These are phyloP conservation scores for Lepeophtheirus salmonis DNA, from an alignment of 1,140 invertebrate genomes.

Conservation along the genomic window DNA sequence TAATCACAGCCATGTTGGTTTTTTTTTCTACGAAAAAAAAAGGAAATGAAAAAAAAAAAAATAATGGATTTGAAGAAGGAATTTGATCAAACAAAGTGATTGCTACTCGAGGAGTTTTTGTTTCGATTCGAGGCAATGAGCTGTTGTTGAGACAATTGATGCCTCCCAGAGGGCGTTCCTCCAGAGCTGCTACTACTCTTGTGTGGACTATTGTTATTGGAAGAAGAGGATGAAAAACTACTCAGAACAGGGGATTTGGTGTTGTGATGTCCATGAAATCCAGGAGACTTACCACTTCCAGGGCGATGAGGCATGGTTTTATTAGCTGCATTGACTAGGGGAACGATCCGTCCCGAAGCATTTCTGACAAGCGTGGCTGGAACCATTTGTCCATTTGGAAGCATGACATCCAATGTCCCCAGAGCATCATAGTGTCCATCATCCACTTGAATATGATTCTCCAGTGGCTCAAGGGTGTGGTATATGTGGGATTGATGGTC, in stretches of 20 bases:
- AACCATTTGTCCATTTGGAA: constrained; percentile 15
- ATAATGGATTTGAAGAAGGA: too few relatives aligned
- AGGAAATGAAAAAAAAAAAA: too few relatives aligned
- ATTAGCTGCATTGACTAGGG: constrained; percentile 3
- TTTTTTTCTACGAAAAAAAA: too few relatives aligned
- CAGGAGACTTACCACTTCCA: not conserved
- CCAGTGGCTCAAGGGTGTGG: constrained; percentile 6
- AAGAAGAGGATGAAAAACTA: not conserved
- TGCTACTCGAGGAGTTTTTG: too few relatives aligned
- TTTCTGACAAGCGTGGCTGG: constrained; percentile 17
- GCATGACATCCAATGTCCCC: constrained; percentile 11
- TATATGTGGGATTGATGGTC: too few relatives aligned
- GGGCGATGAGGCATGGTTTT: not conserved
- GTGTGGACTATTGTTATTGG: not conserved
- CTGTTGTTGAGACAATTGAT: too few relatives aligned
- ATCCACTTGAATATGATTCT: not conserved
- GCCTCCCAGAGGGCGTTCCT: too few relatives aligned
- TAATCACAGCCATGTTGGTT: too few relatives aligned
- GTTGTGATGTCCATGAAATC: too few relatives aligned
- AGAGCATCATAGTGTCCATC: not conserved
- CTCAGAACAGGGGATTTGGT: not conserved
- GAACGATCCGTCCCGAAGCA: constrained; percentile 11
- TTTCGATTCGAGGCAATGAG: too few relatives aligned
- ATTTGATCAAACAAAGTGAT: too few relatives aligned
- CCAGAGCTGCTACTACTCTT: too few relatives aligned